These are phyloP conservation scores for Holothuria scabra DNA, from an alignment of 53 echinoderm and acorn worm genomes.

Conservation along the genomic window DNA sequence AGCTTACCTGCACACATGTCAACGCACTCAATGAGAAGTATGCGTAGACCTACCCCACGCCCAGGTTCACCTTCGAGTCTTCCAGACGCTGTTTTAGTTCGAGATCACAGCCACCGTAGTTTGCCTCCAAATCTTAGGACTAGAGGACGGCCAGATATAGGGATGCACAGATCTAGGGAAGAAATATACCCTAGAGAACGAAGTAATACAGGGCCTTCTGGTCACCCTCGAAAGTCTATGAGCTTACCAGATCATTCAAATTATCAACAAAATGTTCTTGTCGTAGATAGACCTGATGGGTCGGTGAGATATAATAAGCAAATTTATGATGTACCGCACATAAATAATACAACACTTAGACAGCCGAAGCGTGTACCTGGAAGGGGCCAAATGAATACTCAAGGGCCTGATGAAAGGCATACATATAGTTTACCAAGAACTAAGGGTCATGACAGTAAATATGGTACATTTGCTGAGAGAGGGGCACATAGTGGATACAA, in stretches of 20 bases:
- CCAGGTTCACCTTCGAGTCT: slow-evolving; percentile 36
- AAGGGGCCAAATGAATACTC: background rate
- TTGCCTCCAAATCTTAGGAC: slow-evolving; percentile 36
- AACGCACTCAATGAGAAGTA: slow-evolving; percentile 3
- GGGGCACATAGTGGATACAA: background rate
- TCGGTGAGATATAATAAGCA: background rate
- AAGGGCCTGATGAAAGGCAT: background rate
- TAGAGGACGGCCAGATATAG: background rate
- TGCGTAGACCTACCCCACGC: slow-evolving; percentile 16
- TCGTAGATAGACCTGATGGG: slow-evolving; percentile 7
- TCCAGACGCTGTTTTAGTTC: slow-evolving; percentile 12
- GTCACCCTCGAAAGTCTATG: background rate
- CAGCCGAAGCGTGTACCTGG: background rate
- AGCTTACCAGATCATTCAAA: slow-evolving; percentile 12
- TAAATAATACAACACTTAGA: background rate
- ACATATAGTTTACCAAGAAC: slow-evolving; percentile 20
- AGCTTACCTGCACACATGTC: slow-evolving; percentile 1
- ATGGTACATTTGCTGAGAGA: background rate
- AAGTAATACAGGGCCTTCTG: background rate
- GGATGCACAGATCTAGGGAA: background rate
- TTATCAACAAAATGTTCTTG: background rate
- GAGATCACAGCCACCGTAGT: slow-evolving; percentile 1
- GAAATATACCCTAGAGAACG: background rate
- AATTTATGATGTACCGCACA: slow-evolving; percentile 27
- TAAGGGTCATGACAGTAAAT: background rate